These are phyloP conservation scores for Falco concolor DNA, from an alignment of 2,797 vertebrate genomes.

Conservation along the genomic window DNA sequence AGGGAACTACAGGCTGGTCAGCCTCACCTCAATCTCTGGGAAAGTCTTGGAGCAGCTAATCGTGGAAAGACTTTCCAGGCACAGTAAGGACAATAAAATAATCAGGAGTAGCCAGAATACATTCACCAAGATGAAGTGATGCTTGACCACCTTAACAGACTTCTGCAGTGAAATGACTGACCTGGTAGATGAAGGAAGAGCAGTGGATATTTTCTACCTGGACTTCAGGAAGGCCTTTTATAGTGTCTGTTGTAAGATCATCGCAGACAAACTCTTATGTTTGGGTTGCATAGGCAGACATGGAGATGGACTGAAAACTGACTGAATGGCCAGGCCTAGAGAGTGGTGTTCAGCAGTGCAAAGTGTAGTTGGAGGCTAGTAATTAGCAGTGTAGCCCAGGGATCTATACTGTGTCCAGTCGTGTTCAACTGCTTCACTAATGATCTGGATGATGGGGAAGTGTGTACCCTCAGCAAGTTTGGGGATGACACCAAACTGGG, in stretches of 20 bases:
- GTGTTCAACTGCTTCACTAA: neutral
- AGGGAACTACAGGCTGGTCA: neutral
- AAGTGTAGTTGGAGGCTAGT: neutral
- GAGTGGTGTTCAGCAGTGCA: neutral
- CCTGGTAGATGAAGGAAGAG: neutral
- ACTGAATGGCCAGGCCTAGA: neutral
- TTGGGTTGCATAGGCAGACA: neutral
- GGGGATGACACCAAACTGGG: neutral
- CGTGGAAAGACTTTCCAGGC: neutral
- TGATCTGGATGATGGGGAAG: neutral
- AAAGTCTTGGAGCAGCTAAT: neutral
- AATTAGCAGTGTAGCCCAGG: neutral
- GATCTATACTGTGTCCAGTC: neutral
- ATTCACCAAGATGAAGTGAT: neutral
- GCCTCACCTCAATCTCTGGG: neutral
- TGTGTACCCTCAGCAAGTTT: neutral
- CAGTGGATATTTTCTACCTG: fast-evolving
- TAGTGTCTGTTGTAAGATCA: neutral
- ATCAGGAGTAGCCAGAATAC: neutral
- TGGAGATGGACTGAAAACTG: neutral
- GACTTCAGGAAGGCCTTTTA: neutral
- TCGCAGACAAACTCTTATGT: neutral
- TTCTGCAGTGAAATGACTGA: neutral
- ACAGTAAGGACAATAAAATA: neutral
- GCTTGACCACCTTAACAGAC: neutral